Evolutionary conservation across 1,140 invertebrate species (phyloP).

Genomic region (Drosophila melanica): DNA sequence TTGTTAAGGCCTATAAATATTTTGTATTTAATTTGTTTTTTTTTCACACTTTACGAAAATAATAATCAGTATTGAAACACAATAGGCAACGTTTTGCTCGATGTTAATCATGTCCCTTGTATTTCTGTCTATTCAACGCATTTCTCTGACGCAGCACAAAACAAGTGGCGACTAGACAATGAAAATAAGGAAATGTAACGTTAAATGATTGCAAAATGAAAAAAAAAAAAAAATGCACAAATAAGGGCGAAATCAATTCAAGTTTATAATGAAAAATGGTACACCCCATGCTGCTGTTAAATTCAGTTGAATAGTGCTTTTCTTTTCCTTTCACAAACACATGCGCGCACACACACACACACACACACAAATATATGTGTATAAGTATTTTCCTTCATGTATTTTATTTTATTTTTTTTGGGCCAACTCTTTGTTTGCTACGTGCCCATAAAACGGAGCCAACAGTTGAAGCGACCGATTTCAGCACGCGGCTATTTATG

Average conservation of each 20-base stretch:
- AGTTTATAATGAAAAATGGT: slow-evolving; percentile 55
- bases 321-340: slow-evolving; percentile 12
- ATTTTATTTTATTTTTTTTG: neutral
- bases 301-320: slow-evolving; percentile 11
- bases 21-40: too few relatives aligned
- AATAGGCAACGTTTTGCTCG: neutral
- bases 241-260: slow-evolving; percentile 41
- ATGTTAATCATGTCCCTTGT: neutral
- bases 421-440: slow-evolving; percentile 48
- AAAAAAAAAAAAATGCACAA: slow-evolving; percentile 8
- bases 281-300: slow-evolving; percentile 5
- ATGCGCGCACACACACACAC: neutral
- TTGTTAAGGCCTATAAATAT: too few relatives aligned
- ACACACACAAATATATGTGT: slow-evolving; percentile 13
- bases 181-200: slow-evolving; percentile 32
- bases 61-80: neutral
- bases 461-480: slow-evolving; percentile 29
- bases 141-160: slow-evolving; percentile 21
- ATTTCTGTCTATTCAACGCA: neutral
- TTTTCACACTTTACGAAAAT: too few relatives aligned
- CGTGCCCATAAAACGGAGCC: slow-evolving; percentile 59
- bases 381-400: neutral
- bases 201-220: slow-evolving; percentile 37
- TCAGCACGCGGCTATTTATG: slow-evolving; percentile 71
- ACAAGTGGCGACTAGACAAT: slow-evolving; percentile 15